These are phyloP conservation scores for Pitangus sulphuratus DNA, from an alignment of 2,797 vertebrate genomes.

Conservation along the genomic window DNA sequence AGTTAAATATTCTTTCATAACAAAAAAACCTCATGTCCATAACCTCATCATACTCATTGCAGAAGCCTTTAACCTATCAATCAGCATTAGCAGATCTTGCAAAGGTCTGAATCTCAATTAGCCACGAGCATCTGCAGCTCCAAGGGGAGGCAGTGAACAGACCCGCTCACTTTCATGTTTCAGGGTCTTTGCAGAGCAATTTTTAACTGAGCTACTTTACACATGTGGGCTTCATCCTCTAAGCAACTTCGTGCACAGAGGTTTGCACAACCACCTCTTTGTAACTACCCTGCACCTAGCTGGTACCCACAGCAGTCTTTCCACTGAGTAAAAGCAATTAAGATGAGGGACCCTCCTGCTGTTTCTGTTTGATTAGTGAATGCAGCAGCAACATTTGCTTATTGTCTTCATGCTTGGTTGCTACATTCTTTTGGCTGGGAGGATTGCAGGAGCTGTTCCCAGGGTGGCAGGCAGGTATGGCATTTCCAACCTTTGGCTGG, in stretches of 20 bases:
- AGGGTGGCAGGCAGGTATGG: constrained; percentile 25
- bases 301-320: neutral
- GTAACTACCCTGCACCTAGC: rapidly evolving
- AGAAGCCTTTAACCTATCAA: neutral
- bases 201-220: neutral
- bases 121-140: neutral
- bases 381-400: neutral
- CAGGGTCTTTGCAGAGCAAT: neutral
- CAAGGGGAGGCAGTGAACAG: neutral
- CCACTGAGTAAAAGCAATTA: neutral
- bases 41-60: neutral
- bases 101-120: neutral
- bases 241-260: neutral
- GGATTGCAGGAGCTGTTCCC: neutral
- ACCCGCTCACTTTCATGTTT: neutral
- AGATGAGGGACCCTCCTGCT: constrained; percentile 27
- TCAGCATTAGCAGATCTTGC: neutral
- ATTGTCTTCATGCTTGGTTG: constrained; percentile 4
- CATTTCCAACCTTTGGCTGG: neutral
- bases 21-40: neutral
- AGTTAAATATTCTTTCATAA: neutral
- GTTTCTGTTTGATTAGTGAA: constrained; percentile 42
- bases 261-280: rapidly evolving
- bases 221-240: neutral
- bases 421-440: constrained; percentile 36